Base-by-base conservation (phyloP, 64 coral and sea anemone species). In the Catalaphyllia jardinei region DNA sequence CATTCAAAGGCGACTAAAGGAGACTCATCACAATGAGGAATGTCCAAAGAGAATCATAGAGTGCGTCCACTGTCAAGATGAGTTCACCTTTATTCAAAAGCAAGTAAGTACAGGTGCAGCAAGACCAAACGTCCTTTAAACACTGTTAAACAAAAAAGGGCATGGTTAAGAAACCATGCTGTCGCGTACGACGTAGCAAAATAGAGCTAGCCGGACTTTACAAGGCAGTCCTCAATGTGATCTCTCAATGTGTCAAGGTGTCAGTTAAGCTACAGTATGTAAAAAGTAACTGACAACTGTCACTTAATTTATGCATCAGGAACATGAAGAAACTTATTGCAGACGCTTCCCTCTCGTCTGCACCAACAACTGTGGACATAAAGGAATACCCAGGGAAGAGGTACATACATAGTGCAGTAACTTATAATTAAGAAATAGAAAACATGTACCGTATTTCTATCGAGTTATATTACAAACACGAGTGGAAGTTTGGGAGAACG, bases 31-130 rank as follows among this genome's bases (percentile, higher is more conserved):
- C 19, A 52, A 55, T 4, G 69, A 73, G 0, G 69, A 74, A 25
- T 87, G 86, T 60, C 86, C 69, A 12, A 73, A 87, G 38, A 74
- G 86, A 33, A 87, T 87, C 25, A 67, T 87, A 4, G 71, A 60
- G 15, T 87, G 86, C 24, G 51, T 15, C 2, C 50, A 60, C 73
- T 87, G 72, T 30, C 71, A 75, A 31, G 86, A 87, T 60, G 71
- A 87, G 86, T 87, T 87, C 73, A 33, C 22, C 38, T 87, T 87
- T 75, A 38, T 75, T 11, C 25, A 87, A 38, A 73, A 60, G 62
- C 86, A 87, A 71, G 86, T 31, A 74, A 55, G 73, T 31, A 30
- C 29, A 51, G 12, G 13, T 18, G 25, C 15, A 57, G 2, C 15
- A 57, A 57, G 15, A 57, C 39, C 2, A 46, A 5, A 46, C 6